Evolutionary conservation across 2,113 vertebrate genomes (phyloP), one percentile per base, ranked within the genome.

Genomic region (Nothoprocta perdicaria): DNA sequence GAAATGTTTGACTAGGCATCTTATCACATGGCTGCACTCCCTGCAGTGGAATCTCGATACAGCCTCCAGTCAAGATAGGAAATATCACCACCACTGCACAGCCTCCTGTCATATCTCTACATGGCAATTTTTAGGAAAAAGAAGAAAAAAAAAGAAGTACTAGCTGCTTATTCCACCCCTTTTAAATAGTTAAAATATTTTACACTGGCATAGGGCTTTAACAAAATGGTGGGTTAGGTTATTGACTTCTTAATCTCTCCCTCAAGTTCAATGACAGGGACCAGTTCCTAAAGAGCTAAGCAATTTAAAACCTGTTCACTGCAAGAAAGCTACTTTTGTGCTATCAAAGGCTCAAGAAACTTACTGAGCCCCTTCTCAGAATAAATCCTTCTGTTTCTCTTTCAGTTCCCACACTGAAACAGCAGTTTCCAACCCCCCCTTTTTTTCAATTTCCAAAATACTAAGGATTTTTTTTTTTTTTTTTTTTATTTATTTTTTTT

Each of bases 11-110:
- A 89, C 80, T 68, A 4, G 15, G n/a, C 23, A 57, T 58, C 69
- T 80, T 86, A 89, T 89, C 14, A 1, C 48, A 14, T 14, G 48
- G 53, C 7, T 85, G 55, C 80, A 65, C 72, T 84, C 57, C 52
- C 69, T 55, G 73, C 52, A 35, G 3, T n/a, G 22, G 46, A 93
- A 80, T 55, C 91, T 63, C 77, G 48, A 86, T 43, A 77, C 12
- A 79, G 68, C 65, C 75, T 89, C 10, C 78, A 85, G 87, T 46
- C 65, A 83, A 94, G 85, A 91, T n/a, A 92, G 38, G 1, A n/a
- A 92, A 62, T n/a, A 84, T 80, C 82, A 86, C 76, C 89, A 89
- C 57, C 66, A 78, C 61, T 78, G 80, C 92, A 91, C 75, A 86
- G 84, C 73, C 63, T 40, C 72, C 82, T 71, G 61, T 48, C 91